phyloP scores from a whole-genome alignment of 1,140 invertebrate species.

The Gonioctena quinquepunctata region DNA sequence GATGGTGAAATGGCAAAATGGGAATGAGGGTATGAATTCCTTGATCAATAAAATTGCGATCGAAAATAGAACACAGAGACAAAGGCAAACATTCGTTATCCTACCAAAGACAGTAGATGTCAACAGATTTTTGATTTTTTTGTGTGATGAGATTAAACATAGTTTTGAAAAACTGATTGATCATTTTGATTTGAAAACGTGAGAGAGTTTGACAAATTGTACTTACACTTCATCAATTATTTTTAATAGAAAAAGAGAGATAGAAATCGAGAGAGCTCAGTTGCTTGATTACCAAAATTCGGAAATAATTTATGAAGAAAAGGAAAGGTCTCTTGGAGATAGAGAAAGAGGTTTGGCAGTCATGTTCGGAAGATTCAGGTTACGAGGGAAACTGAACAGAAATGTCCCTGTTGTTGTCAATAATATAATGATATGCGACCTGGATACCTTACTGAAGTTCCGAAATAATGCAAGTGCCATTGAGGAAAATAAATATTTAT shows the following conservation, averaged over 20 bases:
- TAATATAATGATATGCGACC: neutral
- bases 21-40: neutral
- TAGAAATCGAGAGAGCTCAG: neutral
- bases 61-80: neutral
- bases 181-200: neutral
- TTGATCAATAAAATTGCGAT: neutral
- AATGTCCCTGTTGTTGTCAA: neutral
- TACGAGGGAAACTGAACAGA: neutral
- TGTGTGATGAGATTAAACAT: neutral
- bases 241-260: neutral
- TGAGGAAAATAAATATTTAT: neutral
- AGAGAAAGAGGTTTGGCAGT: neutral
- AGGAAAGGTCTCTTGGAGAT: neutral
- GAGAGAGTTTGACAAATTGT: neutral
- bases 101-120: neutral
- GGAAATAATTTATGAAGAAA: neutral
- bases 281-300: neutral
- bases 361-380: neutral
- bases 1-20: neutral
- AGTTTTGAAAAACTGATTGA: neutral
- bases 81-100: neutral
- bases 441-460: neutral
- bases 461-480: neutral
- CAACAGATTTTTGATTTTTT: neutral
- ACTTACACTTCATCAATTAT: neutral